Base-by-base conservation (phyloP, 2,888 invertebrate species). In the Monochamus alternatus region DNA sequence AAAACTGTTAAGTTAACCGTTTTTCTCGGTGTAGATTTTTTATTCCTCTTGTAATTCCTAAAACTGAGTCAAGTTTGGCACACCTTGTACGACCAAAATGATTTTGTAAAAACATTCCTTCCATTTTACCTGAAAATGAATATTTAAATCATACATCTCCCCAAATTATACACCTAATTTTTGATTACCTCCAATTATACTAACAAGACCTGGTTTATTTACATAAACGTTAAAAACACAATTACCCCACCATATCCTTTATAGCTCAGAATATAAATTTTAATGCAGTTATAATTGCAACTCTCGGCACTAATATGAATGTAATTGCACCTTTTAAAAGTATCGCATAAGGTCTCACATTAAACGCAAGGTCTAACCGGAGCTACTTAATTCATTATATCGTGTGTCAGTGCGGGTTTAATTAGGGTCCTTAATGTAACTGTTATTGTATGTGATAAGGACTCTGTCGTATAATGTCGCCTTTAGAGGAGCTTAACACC, bases 281-380 rank as follows among this genome's bases (percentile, higher is more conserved):
- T 80, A 80, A 81, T 81, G 81, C 69, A 68, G 66, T 78, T 79
- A 80, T 81, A 81, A 80, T 81, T 81, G 73, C 77, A 67, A 62
- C 73, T 78, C 74, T 69, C 52, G 22, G 62, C 47, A 72, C 60
- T 73, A 73, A 73, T 75, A 72, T 71, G 72, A 75, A 72, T 75
- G 75, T 75, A 75, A 72, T 75, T 63, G 71, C 51, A 66, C 66
- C 71, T 71, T 71, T 71, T 71, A 71, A 71, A 75, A 75, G 60
- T 75, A 74, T 74, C 68, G 62, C 67, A 74, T 60, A 73, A 47
- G 60, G 55, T 74, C 68, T 67, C 63, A 60, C 59, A 73, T 73
- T 73, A 67, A 73, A 73, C 63, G 52, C 32, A 58, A 73, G 65
- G 60, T 44, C 12, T 62, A 66, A 71, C 52, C 66, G 66, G 51